A percentile compares a stretch with the other conserved stretches of the same genome.
Evolutionary conservation across 2,113 vertebrate species (phyloP).

Genomic region (Forbesichthys papilliferus): DNA sequence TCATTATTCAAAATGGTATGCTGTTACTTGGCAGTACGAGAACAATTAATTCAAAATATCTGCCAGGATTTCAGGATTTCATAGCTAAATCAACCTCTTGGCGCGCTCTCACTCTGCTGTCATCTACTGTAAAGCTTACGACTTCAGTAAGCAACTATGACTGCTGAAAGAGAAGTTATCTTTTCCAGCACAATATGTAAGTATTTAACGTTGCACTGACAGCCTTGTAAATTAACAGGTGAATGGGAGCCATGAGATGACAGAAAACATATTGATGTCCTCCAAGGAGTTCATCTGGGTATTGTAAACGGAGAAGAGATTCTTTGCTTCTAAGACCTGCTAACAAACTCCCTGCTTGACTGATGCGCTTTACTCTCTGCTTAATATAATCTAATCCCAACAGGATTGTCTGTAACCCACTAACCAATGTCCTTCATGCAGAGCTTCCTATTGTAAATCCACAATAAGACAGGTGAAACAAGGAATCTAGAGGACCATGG

Average conservation of each 20-base stretch:
- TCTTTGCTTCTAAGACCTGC: constrained; percentile 38
- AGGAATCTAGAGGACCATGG: not conserved
- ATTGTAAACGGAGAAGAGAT: constrained; percentile 77
- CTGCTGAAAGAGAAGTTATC: not conserved
- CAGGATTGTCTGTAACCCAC: constrained; percentile 53
- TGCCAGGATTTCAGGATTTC: not conserved
- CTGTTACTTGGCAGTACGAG: not conserved
- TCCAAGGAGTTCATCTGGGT: constrained; percentile 83
- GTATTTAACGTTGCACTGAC: constrained; percentile 36
- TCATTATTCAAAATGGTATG: no score
- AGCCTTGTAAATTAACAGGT: constrained; percentile 83
- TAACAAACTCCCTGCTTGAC: constrained; percentile 28
- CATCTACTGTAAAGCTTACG: not conserved
- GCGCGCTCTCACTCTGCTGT: not conserved
- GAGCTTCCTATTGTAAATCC: not conserved
- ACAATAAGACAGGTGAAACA: not conserved
- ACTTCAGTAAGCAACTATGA: not conserved
- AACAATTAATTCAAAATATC: not conserved
- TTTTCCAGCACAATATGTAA: not conserved
- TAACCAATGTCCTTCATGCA: constrained; percentile 49
- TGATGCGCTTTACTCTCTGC: constrained; percentile 31
- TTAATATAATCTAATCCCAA: constrained; percentile 20
- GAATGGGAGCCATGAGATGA: constrained; percentile 84
- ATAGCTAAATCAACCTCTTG: constrained; percentile 2
- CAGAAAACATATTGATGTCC: constrained; percentile 73